phyloP scores from a whole-genome alignment of 1,140 invertebrate species.

The Yoshiicerus persimilis region DNA sequence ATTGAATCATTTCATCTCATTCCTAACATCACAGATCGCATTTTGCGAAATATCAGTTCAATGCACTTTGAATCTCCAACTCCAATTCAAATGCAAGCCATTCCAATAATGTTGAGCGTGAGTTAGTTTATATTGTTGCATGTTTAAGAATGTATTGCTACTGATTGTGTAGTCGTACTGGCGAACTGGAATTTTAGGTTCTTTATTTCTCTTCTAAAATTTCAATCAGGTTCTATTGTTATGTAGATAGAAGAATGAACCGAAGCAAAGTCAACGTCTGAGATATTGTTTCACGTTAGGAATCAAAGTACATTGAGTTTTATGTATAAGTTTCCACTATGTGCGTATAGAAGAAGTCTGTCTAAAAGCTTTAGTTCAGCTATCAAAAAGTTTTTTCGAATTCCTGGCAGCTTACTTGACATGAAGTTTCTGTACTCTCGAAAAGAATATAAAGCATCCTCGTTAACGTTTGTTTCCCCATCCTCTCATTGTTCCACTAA shows the following conservation, averaged over 20 bases:
- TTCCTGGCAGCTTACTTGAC: neutral
- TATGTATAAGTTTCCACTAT: neutral
- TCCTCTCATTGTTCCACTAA: neutral
- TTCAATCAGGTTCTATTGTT: no score
- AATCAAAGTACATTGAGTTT: neutral
- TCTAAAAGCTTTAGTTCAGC: neutral
- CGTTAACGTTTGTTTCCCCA: neutral
- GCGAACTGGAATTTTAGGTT: no score
- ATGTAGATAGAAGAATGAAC: no score
- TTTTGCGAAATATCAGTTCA: conserved; percentile 72
- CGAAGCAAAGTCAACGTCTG: no score
- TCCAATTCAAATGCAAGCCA: conserved; percentile 90
- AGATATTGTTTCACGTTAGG: no score
- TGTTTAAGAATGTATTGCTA: neutral
- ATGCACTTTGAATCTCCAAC: conserved; percentile 81
- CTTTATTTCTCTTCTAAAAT: no score
- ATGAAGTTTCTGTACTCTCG: neutral
- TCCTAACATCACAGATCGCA: conserved; percentile 59
- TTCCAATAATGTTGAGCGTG: conserved; percentile 81
- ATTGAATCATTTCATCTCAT: conserved; percentile 72
- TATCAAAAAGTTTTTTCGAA: neutral
- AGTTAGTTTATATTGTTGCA: conserved; percentile 29
- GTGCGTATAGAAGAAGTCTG: neutral
- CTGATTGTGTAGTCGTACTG: no score
- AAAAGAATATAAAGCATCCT: neutral